Evolutionary conservation across 2,113 vertebrate genomes (phyloP).

Genomic region (Triplophysa tibetana): DNA sequence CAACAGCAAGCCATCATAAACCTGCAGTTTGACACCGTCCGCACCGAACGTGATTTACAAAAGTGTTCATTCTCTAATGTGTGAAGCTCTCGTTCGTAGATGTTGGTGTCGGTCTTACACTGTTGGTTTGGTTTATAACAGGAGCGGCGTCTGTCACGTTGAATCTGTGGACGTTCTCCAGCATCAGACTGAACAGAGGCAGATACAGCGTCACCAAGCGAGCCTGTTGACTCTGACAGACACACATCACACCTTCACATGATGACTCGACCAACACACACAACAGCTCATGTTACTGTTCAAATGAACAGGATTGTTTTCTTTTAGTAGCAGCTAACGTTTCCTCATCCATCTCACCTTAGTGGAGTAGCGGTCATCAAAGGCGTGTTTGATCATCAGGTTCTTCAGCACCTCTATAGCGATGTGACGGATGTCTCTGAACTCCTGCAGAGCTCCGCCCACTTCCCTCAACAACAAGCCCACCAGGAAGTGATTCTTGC

Average conservation of each 20-base stretch:
- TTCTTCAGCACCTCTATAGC: constrained; percentile 93
- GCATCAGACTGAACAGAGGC: constrained; percentile 91
- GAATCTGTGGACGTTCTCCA: constrained; percentile 94
- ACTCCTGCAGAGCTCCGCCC: constrained; percentile 88
- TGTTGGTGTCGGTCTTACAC: constrained; percentile 70
- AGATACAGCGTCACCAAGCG: constrained; percentile 94
- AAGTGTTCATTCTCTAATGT: background rate
- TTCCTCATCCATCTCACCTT: constrained; percentile 75
- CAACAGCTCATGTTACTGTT: too few relatives aligned
- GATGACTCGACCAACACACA: too few relatives aligned
- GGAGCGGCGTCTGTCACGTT: constrained; percentile 91
- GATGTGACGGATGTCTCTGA: constrained; percentile 88
- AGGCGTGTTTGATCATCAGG: constrained; percentile 95
- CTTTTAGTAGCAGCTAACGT: too few relatives aligned
- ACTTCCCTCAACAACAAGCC: constrained; percentile 92
- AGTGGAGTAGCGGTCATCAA: constrained; percentile 90
- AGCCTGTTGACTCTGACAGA: constrained; percentile 89
- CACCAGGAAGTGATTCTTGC: constrained; percentile 95
- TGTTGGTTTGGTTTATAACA: constrained; percentile 80
- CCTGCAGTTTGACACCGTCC: too few relatives aligned
- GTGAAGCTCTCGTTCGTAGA: background rate
- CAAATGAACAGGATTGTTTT: too few relatives aligned
- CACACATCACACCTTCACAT: background rate
- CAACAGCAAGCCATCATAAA: background rate
- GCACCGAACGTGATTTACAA: too few relatives aligned